A percentile compares a stretch with the other conserved stretches of the same genome.
phyloP scores from a whole-genome alignment of 2,888 invertebrate genomes.

The Lithophane semibrunnea region DNA sequence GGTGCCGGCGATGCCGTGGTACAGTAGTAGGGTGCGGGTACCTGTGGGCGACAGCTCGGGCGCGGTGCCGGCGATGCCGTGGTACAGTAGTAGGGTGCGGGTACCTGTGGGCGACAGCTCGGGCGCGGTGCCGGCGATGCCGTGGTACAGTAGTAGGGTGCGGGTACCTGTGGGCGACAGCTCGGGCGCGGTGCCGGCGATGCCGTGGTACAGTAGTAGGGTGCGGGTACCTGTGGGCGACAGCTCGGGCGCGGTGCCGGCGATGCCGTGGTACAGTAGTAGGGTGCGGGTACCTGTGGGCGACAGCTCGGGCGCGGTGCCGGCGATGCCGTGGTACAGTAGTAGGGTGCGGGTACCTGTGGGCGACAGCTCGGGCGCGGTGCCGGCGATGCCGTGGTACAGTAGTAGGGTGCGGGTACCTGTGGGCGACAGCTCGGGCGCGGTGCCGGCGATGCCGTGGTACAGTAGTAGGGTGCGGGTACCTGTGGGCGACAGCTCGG shows the following conservation, averaged over 20 bases:
- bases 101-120: slow-evolving; percentile 73
- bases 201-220: slow-evolving; percentile 89
- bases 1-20: slow-evolving; percentile 97
- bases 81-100: too few relatives aligned
- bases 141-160: slow-evolving; percentile 75
- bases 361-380: slow-evolving; percentile 88
- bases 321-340: slow-evolving; percentile 94
- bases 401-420: slow-evolving; percentile 49
- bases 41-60: slow-evolving; percentile 76
- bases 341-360: slow-evolving; percentile 51
- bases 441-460: slow-evolving; percentile 97
- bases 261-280: slow-evolving; percentile 92
- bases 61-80: slow-evolving; percentile 97
- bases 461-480: too few relatives aligned
- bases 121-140: slow-evolving; percentile 97
- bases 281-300: slow-evolving; percentile 59
- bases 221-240: slow-evolving; percentile 60
- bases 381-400: slow-evolving; percentile 96
- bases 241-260: slow-evolving; percentile 94
- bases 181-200: slow-evolving; percentile 96
- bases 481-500: slow-evolving; percentile 76
- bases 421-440: slow-evolving; percentile 79
- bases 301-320: slow-evolving; percentile 92
- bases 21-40: slow-evolving; percentile 19
- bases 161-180: slow-evolving; percentile 60